Conservation (phyloP, 2,113 vertebrate genomes). For the Brienomyrus longianalis region DNA sequence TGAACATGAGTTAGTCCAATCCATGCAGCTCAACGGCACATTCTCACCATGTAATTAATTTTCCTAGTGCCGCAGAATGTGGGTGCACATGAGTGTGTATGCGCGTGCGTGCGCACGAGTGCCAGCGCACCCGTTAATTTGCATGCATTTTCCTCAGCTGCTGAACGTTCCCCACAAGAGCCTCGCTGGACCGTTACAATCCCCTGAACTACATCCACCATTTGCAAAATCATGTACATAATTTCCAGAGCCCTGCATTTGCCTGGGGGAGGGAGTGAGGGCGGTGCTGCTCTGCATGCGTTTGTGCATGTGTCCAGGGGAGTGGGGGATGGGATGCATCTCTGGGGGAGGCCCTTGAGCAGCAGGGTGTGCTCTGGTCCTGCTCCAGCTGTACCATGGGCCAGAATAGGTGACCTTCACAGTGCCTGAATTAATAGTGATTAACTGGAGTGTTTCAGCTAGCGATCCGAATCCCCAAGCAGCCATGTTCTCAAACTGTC, state of each 20-base stretch:
- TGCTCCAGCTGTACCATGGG: slow-evolving; percentile 17
- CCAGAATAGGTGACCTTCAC: slow-evolving; percentile 42
- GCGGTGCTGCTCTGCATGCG: background rate
- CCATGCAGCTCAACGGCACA: background rate
- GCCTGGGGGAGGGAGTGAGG: background rate
- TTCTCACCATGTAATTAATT: background rate
- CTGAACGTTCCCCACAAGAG: background rate
- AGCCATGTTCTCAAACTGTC: slow-evolving; percentile 3
- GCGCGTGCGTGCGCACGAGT: background rate
- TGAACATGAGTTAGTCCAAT: background rate
- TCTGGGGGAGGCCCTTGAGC: background rate
- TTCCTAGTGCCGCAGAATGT: background rate
- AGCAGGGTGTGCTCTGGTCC: background rate
- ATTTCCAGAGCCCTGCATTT: background rate
- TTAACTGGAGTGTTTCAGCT: slow-evolving; percentile 34
- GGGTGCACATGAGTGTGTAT: background rate
- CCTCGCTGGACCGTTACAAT: background rate
- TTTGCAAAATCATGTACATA: background rate
- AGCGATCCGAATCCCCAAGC: slow-evolving; percentile 18
- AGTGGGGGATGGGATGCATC: slow-evolving; percentile 4
- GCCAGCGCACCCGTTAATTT: background rate
- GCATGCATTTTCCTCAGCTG: slow-evolving; percentile 2
- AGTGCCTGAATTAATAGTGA: slow-evolving; percentile 42
- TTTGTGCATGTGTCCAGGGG: background rate
- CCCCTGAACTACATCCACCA: background rate